These are phyloP conservation scores for Plagiodera versicolora DNA, from an alignment of 2,888 invertebrate species.

Conservation along the genomic window DNA sequence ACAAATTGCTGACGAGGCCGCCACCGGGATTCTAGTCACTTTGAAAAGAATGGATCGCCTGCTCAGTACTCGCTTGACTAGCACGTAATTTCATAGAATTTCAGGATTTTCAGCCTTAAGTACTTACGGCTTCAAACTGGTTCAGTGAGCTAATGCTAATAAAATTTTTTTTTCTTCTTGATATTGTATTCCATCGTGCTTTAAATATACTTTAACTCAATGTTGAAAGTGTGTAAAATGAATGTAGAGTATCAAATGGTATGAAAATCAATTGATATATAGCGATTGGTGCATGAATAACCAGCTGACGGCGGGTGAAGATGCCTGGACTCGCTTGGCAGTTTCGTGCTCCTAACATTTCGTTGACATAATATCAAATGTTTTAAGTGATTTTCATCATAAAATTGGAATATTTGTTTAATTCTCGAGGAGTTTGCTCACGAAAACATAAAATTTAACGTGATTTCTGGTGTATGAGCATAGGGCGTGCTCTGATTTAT, in stretches of 20 bases:
- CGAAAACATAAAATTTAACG: conserved; percentile 22
- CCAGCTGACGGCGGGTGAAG: conserved; percentile 58
- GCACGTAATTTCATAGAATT: conserved; percentile 52
- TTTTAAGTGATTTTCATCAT: conserved; percentile 38
- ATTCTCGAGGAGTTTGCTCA: conserved; percentile 23
- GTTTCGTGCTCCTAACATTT: conserved; percentile 46
- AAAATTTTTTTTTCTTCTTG: conserved; percentile 22
- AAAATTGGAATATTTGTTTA: conserved; percentile 22
- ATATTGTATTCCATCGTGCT: conserved; percentile 22
- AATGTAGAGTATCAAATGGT: conserved; percentile 57
- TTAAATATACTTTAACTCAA: conserved; percentile 53
- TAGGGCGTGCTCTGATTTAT: conserved; percentile 53
- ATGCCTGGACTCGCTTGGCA: conserved; percentile 52
- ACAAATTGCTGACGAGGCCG: background rate
- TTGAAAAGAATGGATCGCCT: background rate
- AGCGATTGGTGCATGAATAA: conserved; percentile 55
- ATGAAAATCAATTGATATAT: conserved; percentile 61
- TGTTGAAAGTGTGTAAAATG: conserved; percentile 58
- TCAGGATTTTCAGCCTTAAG: conserved; percentile 62
- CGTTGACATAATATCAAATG: conserved; percentile 31
- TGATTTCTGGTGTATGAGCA: conserved; percentile 36
- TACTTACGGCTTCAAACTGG: conserved; percentile 66
- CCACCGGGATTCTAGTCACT: background rate
- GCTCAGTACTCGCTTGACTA: conserved; percentile 46
- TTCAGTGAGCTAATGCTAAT: conserved; percentile 62